Conservation (phyloP, 2,888 invertebrate species). For the Hyalella azteca region DNA sequence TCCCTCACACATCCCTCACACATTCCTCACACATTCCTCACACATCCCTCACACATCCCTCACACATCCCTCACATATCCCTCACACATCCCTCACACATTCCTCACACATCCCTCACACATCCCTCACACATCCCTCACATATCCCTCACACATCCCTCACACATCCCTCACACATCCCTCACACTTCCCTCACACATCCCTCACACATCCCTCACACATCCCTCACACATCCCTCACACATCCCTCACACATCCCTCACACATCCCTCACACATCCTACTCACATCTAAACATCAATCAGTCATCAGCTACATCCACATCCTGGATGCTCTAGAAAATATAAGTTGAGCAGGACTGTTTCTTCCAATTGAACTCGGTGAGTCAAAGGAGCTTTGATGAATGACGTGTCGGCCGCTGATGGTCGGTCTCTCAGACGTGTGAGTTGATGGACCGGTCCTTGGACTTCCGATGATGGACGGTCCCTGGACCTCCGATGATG, state of each 20-base stretch:
- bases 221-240: not conserved
- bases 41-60: not conserved
- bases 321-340: too few species aligned
- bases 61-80: not conserved
- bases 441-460: too few species aligned
- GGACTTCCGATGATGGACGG: too few species aligned
- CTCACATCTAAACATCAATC: too few species aligned
- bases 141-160: not conserved
- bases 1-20: not conserved
- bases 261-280: too few species aligned
- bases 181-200: not conserved
- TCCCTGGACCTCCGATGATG: too few species aligned
- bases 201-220: not conserved
- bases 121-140: not conserved
- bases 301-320: too few species aligned
- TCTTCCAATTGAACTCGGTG: too few species aligned
- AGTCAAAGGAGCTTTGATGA: too few species aligned
- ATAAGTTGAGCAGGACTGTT: too few species aligned
- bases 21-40: not conserved
- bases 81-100: not conserved
- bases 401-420: too few species aligned
- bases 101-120: not conserved
- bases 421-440: too few species aligned
- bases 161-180: not conserved
- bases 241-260: not conserved